Conservation (phyloP, 2,888 invertebrate genomes). For the Camptogramma bilineatum region DNA sequence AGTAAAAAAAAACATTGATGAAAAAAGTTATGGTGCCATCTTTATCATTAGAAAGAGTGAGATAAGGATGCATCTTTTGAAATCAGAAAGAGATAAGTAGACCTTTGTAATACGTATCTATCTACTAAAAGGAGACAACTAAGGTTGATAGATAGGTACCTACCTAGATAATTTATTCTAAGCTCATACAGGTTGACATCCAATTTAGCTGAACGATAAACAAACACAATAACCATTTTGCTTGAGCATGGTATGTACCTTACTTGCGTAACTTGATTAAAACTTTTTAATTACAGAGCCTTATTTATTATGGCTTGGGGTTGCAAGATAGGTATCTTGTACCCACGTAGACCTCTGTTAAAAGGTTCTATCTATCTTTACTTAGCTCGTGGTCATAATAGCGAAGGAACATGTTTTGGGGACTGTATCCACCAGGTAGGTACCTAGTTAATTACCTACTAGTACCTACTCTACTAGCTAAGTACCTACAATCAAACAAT, state of each 20-base stretch:
- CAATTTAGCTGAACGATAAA: slow-evolving; percentile 1
- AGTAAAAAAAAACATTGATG: no score
- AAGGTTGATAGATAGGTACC: neutral
- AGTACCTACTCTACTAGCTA: no score
- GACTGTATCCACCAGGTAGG: no score
- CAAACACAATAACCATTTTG: slow-evolving; percentile 6
- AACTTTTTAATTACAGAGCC: slow-evolving; percentile 20
- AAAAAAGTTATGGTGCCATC: no score
- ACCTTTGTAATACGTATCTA: no score
- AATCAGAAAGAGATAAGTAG: no score
- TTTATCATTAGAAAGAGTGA: no score
- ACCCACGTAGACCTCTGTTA: slow-evolving; percentile 3
- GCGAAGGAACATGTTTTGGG: neutral
- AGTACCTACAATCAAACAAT: no score
- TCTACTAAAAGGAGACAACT: no score
- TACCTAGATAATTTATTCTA: slow-evolving; percentile 1
- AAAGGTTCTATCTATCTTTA: neutral
- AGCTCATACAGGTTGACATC: slow-evolving; percentile 1
- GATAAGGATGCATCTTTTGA: no score
- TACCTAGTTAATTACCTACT: no score
- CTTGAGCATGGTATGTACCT: neutral
- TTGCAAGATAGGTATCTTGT: neutral
- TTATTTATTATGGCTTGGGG: slow-evolving; percentile 32
- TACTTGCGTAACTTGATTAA: slow-evolving; percentile 11
- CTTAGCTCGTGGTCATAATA: neutral